Base-by-base conservation (phyloP, 2,113 vertebrate genomes). In the Rissa tridactyla region DNA sequence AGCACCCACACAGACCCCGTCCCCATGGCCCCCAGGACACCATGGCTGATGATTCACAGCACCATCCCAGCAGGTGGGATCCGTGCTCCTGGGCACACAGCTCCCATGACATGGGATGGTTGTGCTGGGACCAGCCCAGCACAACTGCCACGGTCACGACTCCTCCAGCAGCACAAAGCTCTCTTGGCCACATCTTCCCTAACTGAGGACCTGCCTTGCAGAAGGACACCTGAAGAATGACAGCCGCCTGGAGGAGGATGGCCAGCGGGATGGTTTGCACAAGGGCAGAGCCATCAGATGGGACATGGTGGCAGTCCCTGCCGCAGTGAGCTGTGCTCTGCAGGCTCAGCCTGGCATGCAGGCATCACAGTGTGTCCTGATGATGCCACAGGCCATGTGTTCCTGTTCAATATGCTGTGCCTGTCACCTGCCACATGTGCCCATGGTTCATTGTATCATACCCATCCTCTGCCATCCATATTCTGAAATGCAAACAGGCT, bases 71-170 rank as follows among this genome's bases (percentile, higher is more conserved):
- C 65, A 82, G 61, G 17, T 52, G 40, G 13, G 25, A 69, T 68
- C 17, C 21, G 32, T 55, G 70, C 38, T 80, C 55, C 60, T 36
- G 58, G 15, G 25, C 64, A 42, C 7, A 2, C 9, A 15, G 42
- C 26, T 60, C n/a, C 47, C 25, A 26, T 42, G 61, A 19, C 22
- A 13, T 0, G 3, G 30, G 14, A 40, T 47, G 23, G 23, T 22
- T 58, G 32, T 6, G 8, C 30, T 20, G 38, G 36, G 18, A 13
- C 18, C 15, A 57, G 16, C 54, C 47, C 2, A 4, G n/a, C 38
- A 32, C 40, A 54, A 42, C 66, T 3, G 1, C 42, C 29, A 20
- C 0, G 3, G 34, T 79, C 14, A 6, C 0, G 3, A 40, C 17
- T 64, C 21, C n/a, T 83, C 54, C 64, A 58, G 51, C 32, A 82